Evolutionary conservation across 2,888 invertebrate species (phyloP), one percentile per base, ranked within the genome.

Genomic region (Hecatera dysodea): DNA sequence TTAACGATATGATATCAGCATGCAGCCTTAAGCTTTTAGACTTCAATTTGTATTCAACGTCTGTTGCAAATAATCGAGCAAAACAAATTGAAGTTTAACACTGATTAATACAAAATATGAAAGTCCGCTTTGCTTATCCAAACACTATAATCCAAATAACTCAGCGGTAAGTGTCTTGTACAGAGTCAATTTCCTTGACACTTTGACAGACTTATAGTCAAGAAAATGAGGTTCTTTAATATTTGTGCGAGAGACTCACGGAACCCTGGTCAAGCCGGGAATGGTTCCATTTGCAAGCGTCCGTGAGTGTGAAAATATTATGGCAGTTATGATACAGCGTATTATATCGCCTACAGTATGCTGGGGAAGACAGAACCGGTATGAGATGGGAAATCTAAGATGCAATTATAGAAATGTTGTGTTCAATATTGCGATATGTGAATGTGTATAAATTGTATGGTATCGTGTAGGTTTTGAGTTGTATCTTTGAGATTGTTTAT

Each of bases 261-360:
- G 60, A 73, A 75, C 68, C 48, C 62, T 60, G 52, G 11, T 19
- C 67, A 48, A 11, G 19, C 15, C 29, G 17, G 57, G 53, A 67
- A 67, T 78, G 46, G 60, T 75, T 60, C 60, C 60, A 84, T 81
- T 78, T 59, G 70, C 84, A 80, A 73, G 69, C 78, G 80, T 78
- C 78, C 70, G 78, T 82, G 86, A 75, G 81, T 88, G 87, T 86
- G 87, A 89, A 92, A 92, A 93, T 92, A 91, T 93, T 93, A 86
- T 92, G 92, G 92, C 93, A 85, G 84, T 82, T 85, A 87, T 82
- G 79, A 86, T 85, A 73, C 62, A 78, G 72, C 80, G 77, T 76
- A 82, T 81, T 78, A 82, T 57, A 72, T 68, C 46, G 77, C 71
- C 52, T 60, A 50, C 48, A 56, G 63, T 48, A 42, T 11, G 66